phyloP scores from a whole-genome alignment of 2,888 invertebrate genomes.

The Eupsilia transversa region DNA sequence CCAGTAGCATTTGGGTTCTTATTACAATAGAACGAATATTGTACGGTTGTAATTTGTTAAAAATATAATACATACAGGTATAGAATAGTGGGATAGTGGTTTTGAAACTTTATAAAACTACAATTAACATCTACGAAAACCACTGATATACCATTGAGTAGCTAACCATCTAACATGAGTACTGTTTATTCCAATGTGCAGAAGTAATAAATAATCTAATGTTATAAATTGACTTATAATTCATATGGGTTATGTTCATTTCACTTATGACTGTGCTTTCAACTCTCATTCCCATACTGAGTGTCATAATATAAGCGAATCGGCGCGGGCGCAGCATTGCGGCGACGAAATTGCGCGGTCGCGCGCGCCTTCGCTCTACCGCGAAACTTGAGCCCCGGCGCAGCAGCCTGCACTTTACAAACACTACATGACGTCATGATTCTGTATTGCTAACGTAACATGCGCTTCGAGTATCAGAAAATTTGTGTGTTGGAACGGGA shows the following conservation, averaged over 20 bases:
- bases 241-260: neutral
- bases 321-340: conserved; percentile 63
- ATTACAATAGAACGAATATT: conserved; percentile 53
- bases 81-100: neutral
- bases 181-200: neutral
- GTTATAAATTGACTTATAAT: neutral
- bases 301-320: conserved; percentile 40
- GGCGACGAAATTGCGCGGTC: conserved; percentile 83
- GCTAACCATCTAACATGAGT: neutral
- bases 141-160: neutral
- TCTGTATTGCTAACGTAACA: conserved; percentile 59
- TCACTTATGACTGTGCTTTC: conserved; percentile 7
- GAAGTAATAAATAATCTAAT: neutral
- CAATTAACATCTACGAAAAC: neutral
- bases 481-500: conserved; percentile 11
- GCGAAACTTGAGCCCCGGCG: conserved; percentile 80
- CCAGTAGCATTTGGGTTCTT: conserved; percentile 58
- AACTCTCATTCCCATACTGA: conserved; percentile 29
- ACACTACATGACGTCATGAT: conserved; percentile 60
- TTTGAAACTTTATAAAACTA: conserved; percentile 6
- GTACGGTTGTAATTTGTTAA: conserved; percentile 20
- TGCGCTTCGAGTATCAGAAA: conserved; percentile 59
- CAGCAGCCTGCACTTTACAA: conserved; percentile 63
- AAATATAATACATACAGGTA: neutral
- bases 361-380: conserved; percentile 82